Base-by-base conservation (phyloP, 2,113 vertebrate genomes). In the Anas platyrhynchos region DNA sequence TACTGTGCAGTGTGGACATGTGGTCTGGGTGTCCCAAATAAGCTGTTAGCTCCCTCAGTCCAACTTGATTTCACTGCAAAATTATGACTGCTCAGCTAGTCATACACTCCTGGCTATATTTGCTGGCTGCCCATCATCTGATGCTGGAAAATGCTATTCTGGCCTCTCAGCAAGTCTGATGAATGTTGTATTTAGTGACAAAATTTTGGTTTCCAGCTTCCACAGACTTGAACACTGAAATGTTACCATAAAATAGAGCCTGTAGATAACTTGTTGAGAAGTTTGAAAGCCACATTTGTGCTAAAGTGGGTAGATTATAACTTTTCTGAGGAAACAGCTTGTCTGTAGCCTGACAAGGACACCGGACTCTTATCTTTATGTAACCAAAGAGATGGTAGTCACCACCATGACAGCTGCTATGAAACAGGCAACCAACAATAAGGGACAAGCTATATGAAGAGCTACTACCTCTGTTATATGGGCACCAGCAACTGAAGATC, bases 191-290 rank as follows among this genome's bases (percentile, higher is more conserved):
- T 36, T 75, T 81, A 46, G 61, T 20, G 56, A 83, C 52, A 86
- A 84, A 79, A 69, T 78, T 74, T 88, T 73, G 48, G 23, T 87
- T 94, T 92, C 58, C 66, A 84, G 16, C 32, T 93, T 93, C 68
- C 58, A 48, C 48, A 54, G 61, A 61, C 23, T 62, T 25, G 26
- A 90, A 94, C 31, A 17, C 38, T 79, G 52, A 89, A 92, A 44
- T 8, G 2, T 65, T 56, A 38, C 72, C 38, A 89, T 52, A 75
- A 94, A 86, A 79, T 7, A 61, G 69, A 83, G 23, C 22, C 2
- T 93, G 76, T 66, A 58, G 55, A 54, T 75, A 84, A 61, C 34
- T 92, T 91, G 32, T 48, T 65, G 58, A 76, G 65, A 52, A 44
- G 13, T 66, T 54, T 46, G 44, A 86, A 65, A 73, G 15, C 6